Percentiles rank a stretch among this genome's conserved stretches.
These are phyloP conservation scores for Leptura quadrifasciata DNA, from an alignment of 2,888 invertebrate species.

Conservation along the genomic window DNA sequence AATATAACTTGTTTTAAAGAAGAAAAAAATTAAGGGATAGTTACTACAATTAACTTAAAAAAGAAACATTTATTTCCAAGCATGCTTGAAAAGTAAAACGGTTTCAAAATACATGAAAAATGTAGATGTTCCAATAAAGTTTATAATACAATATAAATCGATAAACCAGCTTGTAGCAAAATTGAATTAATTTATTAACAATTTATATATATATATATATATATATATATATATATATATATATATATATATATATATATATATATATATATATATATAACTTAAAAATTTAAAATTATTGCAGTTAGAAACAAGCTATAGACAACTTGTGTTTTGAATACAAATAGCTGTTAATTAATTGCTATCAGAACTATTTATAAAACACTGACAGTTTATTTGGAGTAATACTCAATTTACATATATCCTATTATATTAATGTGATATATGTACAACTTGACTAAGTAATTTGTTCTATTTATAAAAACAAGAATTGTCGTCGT, in stretches of 20 bases:
- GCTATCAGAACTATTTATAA: constrained; percentile 37
- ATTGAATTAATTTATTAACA: constrained; percentile 25
- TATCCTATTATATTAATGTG: constrained; percentile 18
- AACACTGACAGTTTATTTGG: constrained; percentile 24
- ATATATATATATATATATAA: too few relatives aligned
- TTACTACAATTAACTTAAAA: too few relatives aligned
- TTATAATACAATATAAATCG: constrained; percentile 6
- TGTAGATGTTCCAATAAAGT: too few relatives aligned
- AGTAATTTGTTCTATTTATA: constrained; percentile 29
- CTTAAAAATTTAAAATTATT: constrained; percentile 31
- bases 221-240: too few relatives aligned
- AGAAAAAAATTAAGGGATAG: too few relatives aligned
- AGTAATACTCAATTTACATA: constrained; percentile 36
- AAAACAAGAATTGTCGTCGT: constrained; percentile 21
- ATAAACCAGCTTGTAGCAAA: constrained; percentile 1
- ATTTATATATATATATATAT: too few relatives aligned
- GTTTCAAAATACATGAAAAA: not conserved
- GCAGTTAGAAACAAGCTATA: constrained; percentile 32
- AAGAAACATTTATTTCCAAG: not conserved
- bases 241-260: too few relatives aligned
- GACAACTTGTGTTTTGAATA: constrained; percentile 35
- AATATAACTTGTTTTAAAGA: too few relatives aligned
- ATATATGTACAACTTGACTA: constrained; percentile 23
- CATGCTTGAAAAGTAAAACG: not conserved
- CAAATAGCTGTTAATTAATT: constrained; percentile 37